A percentile compares a stretch with the other conserved stretches of the same genome.
Evolutionary conservation across 1,140 invertebrate species (phyloP).

Genomic region (Drosophila paulistorum): DNA sequence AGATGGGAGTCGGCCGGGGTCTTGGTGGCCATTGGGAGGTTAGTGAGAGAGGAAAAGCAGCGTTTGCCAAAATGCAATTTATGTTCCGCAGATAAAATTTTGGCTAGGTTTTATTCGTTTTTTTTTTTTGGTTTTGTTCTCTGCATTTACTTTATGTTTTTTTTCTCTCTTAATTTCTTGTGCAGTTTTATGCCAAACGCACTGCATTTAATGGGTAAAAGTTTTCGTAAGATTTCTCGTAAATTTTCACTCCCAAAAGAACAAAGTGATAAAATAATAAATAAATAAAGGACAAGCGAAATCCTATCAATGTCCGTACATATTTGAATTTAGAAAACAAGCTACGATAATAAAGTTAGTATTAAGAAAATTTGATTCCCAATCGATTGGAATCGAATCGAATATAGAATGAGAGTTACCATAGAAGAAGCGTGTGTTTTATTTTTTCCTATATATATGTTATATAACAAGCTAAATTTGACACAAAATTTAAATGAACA

Average conservation of each 20-base stretch:
- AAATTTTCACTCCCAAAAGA: constrained; percentile 22
- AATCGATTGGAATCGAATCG: too few relatives aligned
- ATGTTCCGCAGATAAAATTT: constrained; percentile 68
- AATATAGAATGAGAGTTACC: too few relatives aligned
- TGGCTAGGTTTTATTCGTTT: constrained; percentile 36
- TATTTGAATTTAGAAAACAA: neutral
- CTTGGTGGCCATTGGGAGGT: neutral
- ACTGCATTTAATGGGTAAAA: constrained; percentile 72
- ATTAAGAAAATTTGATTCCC: too few relatives aligned
- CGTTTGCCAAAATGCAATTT: constrained; percentile 69
- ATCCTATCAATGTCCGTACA: neutral
- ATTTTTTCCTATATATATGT: too few relatives aligned
- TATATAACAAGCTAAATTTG: too few relatives aligned
- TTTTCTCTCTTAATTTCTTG: constrained; percentile 21
- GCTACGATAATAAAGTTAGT: too few relatives aligned
- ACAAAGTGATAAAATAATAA: neutral
- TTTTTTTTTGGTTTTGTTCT: constrained; percentile 18
- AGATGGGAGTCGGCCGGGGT: constrained; percentile 8
- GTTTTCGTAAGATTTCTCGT: constrained; percentile 33
- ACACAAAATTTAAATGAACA: too few relatives aligned
- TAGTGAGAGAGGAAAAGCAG: constrained; percentile 1
- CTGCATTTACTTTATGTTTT: constrained; percentile 1
- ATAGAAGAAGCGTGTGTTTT: too few relatives aligned
- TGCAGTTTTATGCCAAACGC: constrained; percentile 32
- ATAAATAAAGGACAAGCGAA: neutral